phyloP scores from a whole-genome alignment of 2,113 vertebrate genomes.

The Cephalopterus ornatus region DNA sequence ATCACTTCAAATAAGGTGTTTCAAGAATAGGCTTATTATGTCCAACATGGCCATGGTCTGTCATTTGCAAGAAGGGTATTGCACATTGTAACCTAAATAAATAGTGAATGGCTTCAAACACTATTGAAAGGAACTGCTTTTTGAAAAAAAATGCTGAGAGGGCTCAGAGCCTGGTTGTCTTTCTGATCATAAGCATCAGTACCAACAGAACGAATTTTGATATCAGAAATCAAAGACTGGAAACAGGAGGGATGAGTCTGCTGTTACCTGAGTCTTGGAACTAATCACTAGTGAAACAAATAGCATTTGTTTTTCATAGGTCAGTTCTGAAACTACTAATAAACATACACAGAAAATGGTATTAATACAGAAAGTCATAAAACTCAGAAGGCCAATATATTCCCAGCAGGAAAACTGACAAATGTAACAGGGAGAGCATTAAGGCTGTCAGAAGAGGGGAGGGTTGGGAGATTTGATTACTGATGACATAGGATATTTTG shows the following conservation, averaged over 20 bases:
- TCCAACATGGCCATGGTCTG: background rate
- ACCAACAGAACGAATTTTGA: background rate
- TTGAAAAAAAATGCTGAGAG: background rate
- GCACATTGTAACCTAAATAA: background rate
- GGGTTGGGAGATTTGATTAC: background rate
- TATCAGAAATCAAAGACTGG: background rate
- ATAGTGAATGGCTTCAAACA: background rate
- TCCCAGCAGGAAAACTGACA: background rate
- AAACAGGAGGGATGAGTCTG: background rate
- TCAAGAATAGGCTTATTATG: background rate
- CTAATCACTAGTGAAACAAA: background rate
- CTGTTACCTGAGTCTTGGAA: background rate
- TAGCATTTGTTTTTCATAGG: background rate
- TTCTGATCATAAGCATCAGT: background rate
- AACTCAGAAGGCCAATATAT: background rate
- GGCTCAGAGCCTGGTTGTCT: background rate
- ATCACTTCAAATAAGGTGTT: background rate
- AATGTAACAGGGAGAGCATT: background rate
- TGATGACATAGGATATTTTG: background rate
- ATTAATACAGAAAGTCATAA: background rate
- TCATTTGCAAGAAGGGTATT: background rate
- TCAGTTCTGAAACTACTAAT: background rate
- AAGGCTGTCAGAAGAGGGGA: background rate
- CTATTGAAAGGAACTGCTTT: background rate
- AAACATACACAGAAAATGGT: background rate